Evolutionary conservation across 2,888 invertebrate genomes (phyloP).

Genomic region (Hetaerina titia): DNA sequence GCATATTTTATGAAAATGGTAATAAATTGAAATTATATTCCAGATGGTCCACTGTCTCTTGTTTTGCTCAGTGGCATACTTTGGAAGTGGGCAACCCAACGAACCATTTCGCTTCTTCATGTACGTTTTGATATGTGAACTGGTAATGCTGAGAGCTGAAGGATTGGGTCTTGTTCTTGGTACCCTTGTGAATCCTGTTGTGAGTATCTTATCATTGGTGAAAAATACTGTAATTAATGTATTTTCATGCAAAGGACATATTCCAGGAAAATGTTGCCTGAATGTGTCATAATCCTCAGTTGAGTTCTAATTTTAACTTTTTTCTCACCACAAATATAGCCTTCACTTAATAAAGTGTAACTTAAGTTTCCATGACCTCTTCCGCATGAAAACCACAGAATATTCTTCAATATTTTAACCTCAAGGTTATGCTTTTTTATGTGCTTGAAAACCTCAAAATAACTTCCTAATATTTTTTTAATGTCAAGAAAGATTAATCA

Average conservation of each 20-base stretch:
- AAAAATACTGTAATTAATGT: neutral
- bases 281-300: too few relatives aligned
- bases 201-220: slow-evolving; percentile 70
- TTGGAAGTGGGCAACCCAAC: slow-evolving; percentile 80
- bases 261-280: neutral
- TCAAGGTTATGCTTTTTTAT: too few relatives aligned
- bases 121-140: slow-evolving; percentile 78
- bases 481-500: too few relatives aligned
- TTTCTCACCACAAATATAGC: too few relatives aligned
- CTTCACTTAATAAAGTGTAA: too few relatives aligned
- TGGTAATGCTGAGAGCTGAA: slow-evolving; percentile 79
- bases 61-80: slow-evolving; percentile 79
- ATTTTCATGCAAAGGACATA: neutral
- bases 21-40: slow-evolving; percentile 34
- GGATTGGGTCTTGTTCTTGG: slow-evolving; percentile 80
- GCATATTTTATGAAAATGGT: neutral
- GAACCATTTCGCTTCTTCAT: slow-evolving; percentile 78
- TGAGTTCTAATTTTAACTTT: too few relatives aligned
- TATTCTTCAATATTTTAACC: too few relatives aligned
- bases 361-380: too few relatives aligned
- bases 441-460: too few relatives aligned
- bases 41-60: slow-evolving; percentile 76
- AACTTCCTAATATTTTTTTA: too few relatives aligned
- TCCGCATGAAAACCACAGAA: too few relatives aligned
- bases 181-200: slow-evolving; percentile 77